These are phyloP conservation scores for Trogon surrucura DNA, from an alignment of 2,113 vertebrate genomes.

Conservation along the genomic window DNA sequence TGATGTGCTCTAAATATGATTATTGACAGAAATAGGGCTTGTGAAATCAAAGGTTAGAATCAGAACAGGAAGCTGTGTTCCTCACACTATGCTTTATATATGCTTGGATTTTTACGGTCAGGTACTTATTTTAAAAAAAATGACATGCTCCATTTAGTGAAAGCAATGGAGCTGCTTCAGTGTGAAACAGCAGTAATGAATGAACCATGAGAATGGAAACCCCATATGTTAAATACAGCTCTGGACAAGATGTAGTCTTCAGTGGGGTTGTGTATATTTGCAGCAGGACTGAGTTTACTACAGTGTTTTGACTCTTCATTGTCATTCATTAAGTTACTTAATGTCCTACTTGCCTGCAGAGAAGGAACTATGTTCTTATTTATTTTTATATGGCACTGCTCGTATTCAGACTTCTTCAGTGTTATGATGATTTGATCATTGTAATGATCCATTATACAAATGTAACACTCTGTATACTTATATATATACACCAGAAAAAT, in stretches of 20 bases:
- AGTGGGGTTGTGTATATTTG: background rate
- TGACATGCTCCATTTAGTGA: conserved; percentile 15
- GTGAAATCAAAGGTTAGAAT: background rate
- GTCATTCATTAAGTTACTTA: background rate
- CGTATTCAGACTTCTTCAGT: background rate
- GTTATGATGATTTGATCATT: background rate
- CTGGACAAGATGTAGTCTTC: background rate
- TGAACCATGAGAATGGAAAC: background rate
- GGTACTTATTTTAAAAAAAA: conserved; percentile 20
- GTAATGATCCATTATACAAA: background rate
- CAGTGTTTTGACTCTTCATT: background rate
- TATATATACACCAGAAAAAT: background rate
- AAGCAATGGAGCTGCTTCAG: conserved; percentile 20
- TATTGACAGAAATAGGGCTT: conserved; percentile 19
- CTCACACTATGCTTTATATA: background rate
- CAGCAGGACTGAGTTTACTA: background rate
- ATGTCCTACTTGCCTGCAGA: background rate
- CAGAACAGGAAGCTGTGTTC: background rate
- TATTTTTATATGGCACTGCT: background rate
- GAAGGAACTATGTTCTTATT: background rate
- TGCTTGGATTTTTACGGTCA: background rate
- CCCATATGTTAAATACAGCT: background rate
- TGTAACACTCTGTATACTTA: background rate
- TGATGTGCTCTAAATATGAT: background rate
- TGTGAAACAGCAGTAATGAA: background rate